phyloP scores from a whole-genome alignment of 1,140 invertebrate species.

The Macrostomum lignano region DNA sequence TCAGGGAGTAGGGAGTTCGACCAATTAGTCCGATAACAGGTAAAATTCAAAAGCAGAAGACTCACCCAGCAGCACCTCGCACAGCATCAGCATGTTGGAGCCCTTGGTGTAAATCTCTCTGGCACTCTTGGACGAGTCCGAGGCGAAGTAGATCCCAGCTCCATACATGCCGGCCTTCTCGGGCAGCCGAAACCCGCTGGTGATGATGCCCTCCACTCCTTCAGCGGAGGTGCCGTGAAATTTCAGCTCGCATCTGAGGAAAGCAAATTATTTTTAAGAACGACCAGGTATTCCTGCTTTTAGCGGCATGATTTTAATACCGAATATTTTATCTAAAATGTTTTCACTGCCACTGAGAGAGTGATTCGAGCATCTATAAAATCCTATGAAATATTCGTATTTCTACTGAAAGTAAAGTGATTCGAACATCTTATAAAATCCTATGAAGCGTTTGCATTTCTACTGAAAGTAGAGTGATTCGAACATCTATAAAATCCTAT shows the following conservation, averaged over 20 bases:
- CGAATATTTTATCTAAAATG: background rate
- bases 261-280: background rate
- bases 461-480: too few species aligned
- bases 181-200: background rate
- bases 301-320: background rate
- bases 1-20: too few species aligned
- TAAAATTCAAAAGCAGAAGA: too few species aligned
- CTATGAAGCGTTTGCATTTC: too few species aligned
- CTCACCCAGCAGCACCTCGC: slow-evolving; percentile 5
- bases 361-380: too few species aligned
- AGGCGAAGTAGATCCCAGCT: slow-evolving; percentile 4
- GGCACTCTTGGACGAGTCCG: slow-evolving; percentile 5
- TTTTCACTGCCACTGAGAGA: slow-evolving; percentile 3
- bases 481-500: too few species aligned
- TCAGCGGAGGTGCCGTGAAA: slow-evolving; percentile 3
- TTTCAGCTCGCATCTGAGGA: background rate
- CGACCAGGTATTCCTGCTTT: background rate
- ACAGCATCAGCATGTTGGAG: slow-evolving; percentile 5
- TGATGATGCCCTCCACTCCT: background rate
- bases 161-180: slow-evolving; percentile 3
- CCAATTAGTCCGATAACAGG: too few species aligned
- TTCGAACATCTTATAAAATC: too few species aligned
- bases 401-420: too few species aligned
- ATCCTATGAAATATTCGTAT: too few species aligned
- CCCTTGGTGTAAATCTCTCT: slow-evolving; percentile 4